Percentiles rank a stretch among this genome's conserved stretches.
Evolutionary conservation across 2,797 vertebrate species (phyloP).

Genomic region (Phoebastria nigripes): DNA sequence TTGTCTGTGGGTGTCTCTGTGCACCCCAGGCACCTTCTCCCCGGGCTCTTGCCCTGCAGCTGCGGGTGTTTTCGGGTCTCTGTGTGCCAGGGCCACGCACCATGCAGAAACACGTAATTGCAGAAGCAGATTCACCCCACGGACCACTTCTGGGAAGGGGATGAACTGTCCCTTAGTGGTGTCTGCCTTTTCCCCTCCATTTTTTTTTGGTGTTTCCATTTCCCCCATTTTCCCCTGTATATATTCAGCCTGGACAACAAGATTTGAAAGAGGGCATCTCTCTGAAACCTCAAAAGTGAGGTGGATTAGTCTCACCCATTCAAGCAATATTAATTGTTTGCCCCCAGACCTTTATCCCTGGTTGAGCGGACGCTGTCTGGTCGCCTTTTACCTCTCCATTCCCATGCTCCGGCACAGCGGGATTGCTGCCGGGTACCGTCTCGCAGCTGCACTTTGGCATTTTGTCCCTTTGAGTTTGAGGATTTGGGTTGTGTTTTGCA

Average conservation of each 20-base stretch:
- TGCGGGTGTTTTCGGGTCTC: neutral
- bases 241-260: neutral
- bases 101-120: rapidly evolving
- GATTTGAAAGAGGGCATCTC: neutral
- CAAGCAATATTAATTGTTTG: neutral
- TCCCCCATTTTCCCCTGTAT: neutral
- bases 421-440: neutral
- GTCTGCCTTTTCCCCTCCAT: neutral
- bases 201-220: neutral
- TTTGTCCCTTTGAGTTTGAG: neutral
- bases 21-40: neutral
- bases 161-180: neutral
- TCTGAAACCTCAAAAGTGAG: neutral
- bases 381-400: neutral
- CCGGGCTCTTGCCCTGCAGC: neutral
- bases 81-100: rapidly evolving
- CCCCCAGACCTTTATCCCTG: too few relatives aligned
- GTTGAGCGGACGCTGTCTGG: rapidly evolving
- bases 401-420: neutral
- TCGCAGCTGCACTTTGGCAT: rapidly evolving
- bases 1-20: neutral
- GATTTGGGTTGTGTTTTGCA: neutral
- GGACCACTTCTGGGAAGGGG: neutral
- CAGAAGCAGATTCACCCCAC: neutral
- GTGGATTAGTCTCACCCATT: neutral